These are phyloP conservation scores for Cataglyphis livida DNA, from an alignment of 2,888 invertebrate species.

Conservation along the genomic window DNA sequence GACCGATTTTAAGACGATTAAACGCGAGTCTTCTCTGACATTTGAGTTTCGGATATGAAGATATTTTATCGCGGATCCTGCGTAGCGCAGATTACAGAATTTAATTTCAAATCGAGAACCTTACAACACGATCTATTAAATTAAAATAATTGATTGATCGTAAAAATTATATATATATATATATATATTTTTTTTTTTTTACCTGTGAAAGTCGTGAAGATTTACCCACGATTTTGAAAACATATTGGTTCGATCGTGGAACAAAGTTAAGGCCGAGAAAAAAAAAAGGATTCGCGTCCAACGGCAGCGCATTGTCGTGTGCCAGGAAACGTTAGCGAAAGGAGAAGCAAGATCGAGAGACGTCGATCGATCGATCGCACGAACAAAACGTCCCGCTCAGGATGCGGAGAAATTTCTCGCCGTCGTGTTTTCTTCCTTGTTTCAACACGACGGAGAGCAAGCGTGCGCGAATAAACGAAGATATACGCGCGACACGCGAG, in stretches of 20 bases:
- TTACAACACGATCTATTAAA: neutral
- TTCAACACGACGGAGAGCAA: constrained; percentile 64
- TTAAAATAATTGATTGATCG: neutral
- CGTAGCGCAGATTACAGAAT: neutral
- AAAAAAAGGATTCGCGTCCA: neutral
- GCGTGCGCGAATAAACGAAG: constrained; percentile 32
- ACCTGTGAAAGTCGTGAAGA: neutral
- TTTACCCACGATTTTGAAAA: constrained; percentile 2
- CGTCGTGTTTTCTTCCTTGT: constrained; percentile 69
- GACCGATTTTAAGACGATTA: constrained; percentile 5
- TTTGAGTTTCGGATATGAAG: neutral
- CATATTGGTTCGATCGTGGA: neutral
- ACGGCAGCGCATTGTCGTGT: constrained; percentile 58
- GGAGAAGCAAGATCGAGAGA: constrained; percentile 59
- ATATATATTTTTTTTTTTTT: neutral
- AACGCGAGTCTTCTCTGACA: neutral
- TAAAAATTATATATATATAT: neutral
- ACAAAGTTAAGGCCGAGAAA: constrained; percentile 16
- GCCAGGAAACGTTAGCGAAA: constrained; percentile 58
- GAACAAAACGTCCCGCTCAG: constrained; percentile 51
- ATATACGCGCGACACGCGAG: constrained; percentile 63
- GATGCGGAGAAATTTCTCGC: constrained; percentile 68
- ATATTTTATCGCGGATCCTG: neutral
- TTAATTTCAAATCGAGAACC: neutral
- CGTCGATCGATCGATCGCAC: constrained; percentile 66